phyloP scores from a whole-genome alignment of 2,113 vertebrate species.

The Sturnus vulgaris region DNA sequence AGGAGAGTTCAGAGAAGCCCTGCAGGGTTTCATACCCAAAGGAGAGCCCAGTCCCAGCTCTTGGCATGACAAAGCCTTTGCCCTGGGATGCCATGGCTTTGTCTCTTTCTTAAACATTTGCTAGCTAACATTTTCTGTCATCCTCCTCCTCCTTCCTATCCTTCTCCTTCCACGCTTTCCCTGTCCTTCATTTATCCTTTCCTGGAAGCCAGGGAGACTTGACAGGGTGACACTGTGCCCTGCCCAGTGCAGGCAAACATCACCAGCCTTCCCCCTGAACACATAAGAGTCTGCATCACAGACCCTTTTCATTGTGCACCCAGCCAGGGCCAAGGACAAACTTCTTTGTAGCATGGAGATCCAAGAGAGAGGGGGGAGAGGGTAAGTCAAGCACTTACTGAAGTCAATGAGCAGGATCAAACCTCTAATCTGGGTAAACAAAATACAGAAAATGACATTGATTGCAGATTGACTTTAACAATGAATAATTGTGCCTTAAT shows the following conservation, averaged over 20 bases:
- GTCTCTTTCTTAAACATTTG: not conserved
- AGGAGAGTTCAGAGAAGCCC: not conserved
- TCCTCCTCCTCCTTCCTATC: not conserved
- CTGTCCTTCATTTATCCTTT: not conserved
- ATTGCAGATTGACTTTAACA: constrained; percentile 75
- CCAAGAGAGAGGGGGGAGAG: not conserved
- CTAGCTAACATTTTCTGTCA: not conserved
- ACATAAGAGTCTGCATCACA: fast-evolving
- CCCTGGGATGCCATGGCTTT: not conserved
- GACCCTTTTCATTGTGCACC: not conserved
- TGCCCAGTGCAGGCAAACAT: not conserved
- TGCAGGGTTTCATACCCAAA: not conserved
- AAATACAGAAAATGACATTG: constrained; percentile 70
- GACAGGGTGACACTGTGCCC: not conserved
- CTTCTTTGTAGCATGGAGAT: not conserved
- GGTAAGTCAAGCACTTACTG: not conserved
- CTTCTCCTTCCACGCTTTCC: not conserved
- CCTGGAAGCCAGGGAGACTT: not conserved
- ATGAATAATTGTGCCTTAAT: constrained; percentile 75
- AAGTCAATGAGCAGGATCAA: constrained; percentile 51
- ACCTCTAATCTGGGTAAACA: constrained; percentile 58
- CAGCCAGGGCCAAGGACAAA: constrained; percentile 45
- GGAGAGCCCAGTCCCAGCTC: not conserved
- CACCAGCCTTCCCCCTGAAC: not conserved
- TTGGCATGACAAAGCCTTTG: not conserved